phyloP scores from a whole-genome alignment of 2,113 vertebrate species.

The Daboia siamensis region DNA sequence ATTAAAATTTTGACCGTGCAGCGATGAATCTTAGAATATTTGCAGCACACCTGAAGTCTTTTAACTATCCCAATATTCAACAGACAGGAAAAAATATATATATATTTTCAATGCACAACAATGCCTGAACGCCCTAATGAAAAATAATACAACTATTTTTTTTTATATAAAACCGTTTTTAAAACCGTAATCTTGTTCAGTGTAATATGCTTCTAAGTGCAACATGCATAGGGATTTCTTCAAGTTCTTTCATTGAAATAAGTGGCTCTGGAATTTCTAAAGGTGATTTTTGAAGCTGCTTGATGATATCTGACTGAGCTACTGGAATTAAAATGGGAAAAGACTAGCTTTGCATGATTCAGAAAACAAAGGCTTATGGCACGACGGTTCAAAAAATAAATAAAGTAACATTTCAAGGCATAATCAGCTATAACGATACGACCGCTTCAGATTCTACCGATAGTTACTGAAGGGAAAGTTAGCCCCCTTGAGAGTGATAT shows the following conservation, averaged over 20 bases:
- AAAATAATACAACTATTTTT: neutral
- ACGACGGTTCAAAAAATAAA: conserved; percentile 59
- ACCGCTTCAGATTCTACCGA: conserved; percentile 29
- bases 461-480: conserved; percentile 13
- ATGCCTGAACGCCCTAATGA: neutral
- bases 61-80: conserved; percentile 34
- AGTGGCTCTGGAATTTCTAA: conserved; percentile 3
- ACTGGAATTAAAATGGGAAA: neutral
- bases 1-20: neutral
- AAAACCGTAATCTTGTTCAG: neutral
- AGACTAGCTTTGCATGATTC: conserved; percentile 11
- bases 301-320: conserved; percentile 8
- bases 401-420: conserved; percentile 39
- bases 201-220: neutral
- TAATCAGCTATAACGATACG: conserved; percentile 27
- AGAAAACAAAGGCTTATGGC: conserved; percentile 11
- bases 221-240: neutral
- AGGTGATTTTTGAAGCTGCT: conserved; percentile 3
- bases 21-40: conserved; percentile 18
- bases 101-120: neutral
- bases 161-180: conserved; percentile 17
- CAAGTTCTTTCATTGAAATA: conserved; percentile 17
- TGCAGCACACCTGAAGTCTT: conserved; percentile 10
- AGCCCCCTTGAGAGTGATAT: conserved; percentile 36
- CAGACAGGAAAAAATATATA: neutral